A percentile compares a stretch with the other conserved stretches of the same genome.
Conservation (phyloP, 2,888 invertebrate genomes). For the Atethmia centrago region DNA sequence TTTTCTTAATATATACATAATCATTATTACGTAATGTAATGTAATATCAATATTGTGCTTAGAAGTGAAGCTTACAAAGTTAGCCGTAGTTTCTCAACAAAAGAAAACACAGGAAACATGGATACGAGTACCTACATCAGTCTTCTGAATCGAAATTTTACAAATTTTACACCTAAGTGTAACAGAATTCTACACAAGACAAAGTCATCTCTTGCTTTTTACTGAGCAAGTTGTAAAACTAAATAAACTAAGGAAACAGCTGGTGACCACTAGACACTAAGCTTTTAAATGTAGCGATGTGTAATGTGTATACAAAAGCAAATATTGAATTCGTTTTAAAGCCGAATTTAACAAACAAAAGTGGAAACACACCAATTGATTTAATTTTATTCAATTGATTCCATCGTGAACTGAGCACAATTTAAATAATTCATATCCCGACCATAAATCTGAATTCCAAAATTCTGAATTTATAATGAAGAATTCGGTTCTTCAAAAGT, state of each 20-base stretch:
- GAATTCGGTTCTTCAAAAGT: conserved; percentile 15
- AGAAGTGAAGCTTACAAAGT: too few species aligned
- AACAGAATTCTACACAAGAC: background rate
- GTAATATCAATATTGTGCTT: too few species aligned
- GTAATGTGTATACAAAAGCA: background rate
- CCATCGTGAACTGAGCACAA: conserved; percentile 10
- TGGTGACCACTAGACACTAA: background rate
- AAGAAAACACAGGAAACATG: too few species aligned
- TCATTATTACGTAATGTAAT: too few species aligned
- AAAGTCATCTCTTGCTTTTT: background rate
- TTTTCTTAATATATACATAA: too few species aligned
- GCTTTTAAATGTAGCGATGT: background rate
- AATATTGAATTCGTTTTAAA: conserved; percentile 17
- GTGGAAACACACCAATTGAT: conserved; percentile 1
- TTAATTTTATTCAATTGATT: conserved; percentile 33
- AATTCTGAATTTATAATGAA: background rate
- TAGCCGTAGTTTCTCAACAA: too few species aligned
- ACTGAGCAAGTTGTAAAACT: background rate
- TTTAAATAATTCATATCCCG: conserved; percentile 40
- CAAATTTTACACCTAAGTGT: too few species aligned
- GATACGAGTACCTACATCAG: too few species aligned
- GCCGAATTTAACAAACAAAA: conserved; percentile 12
- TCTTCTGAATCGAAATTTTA: background rate
- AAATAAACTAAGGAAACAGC: background rate
- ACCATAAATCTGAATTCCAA: conserved; percentile 36